phyloP scores from a whole-genome alignment of 2,888 invertebrate genomes.

The Heliconius ismenius region DNA sequence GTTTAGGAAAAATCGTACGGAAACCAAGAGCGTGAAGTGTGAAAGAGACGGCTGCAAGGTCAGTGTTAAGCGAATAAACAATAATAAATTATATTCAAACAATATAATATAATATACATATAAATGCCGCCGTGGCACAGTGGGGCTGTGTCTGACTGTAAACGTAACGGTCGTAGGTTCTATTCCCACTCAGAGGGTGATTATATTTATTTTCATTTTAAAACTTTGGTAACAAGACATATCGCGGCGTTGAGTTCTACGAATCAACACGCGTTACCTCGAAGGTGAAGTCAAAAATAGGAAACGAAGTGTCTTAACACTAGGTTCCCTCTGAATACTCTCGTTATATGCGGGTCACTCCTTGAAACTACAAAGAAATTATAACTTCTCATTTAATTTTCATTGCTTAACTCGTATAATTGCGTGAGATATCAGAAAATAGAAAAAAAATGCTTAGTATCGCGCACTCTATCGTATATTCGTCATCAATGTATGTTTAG shows the following conservation, averaged over 20 bases:
- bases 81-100: slow-evolving; percentile 48
- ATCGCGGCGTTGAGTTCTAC: not conserved
- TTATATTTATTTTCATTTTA: not conserved
- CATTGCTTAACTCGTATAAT: no score
- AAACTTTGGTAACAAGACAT: not conserved
- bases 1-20: slow-evolving; percentile 70
- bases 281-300: not conserved
- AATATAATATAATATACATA: slow-evolving; percentile 41
- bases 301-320: not conserved
- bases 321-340: not conserved
- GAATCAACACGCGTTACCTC: slow-evolving; percentile 7
- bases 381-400: no score
- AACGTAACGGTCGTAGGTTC: not conserved
- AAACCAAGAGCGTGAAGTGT: slow-evolving; percentile 62
- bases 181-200: not conserved
- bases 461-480: not conserved
- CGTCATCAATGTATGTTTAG: not conserved
- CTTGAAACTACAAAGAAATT: not conserved
- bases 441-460: not conserved
- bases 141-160: not conserved
- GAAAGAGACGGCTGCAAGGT: slow-evolving; percentile 70
- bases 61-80: slow-evolving; percentile 65
- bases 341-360: not conserved
- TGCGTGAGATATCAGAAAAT: not conserved
- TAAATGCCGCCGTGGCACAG: not conserved